These are phyloP conservation scores for Corapipo altera DNA, from an alignment of 2,113 vertebrate genomes.

Conservation along the genomic window DNA sequence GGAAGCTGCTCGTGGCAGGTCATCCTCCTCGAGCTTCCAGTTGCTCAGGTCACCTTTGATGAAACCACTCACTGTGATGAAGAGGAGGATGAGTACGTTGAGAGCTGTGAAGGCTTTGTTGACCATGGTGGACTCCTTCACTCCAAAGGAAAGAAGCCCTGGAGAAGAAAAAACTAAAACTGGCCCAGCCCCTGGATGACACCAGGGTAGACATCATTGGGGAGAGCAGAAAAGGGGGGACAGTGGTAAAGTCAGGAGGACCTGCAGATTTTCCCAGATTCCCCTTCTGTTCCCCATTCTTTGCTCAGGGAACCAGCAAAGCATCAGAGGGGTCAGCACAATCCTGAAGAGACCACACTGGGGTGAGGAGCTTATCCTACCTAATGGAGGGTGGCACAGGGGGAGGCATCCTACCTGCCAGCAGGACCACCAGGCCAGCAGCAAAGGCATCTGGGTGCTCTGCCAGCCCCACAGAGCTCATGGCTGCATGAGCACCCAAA, in stretches of 20 bases:
- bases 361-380: not conserved
- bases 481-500: conserved; percentile 65
- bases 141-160: conserved; percentile 86
- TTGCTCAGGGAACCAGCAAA: not conserved
- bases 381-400: not conserved
- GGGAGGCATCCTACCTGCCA: conserved; percentile 75
- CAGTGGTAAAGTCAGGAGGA: not conserved
- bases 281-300: not conserved
- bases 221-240: not conserved
- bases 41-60: conserved; percentile 81
- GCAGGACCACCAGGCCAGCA: conserved; percentile 77
- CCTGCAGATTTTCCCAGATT: not conserved
- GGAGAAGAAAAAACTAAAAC: not conserved
- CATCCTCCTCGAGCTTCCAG: conserved; percentile 77
- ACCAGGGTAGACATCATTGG: not conserved
- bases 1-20: conserved; percentile 38
- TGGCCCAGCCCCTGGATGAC: not conserved
- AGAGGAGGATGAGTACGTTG: conserved; percentile 80
- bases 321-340: not conserved
- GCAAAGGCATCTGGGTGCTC: conserved; percentile 85
- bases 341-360: not conserved
- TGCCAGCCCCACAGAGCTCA: conserved; percentile 77
- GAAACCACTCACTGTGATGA: conserved; percentile 80
- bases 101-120: conserved; percentile 85
- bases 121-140: conserved; percentile 83